phyloP scores from a whole-genome alignment of 2,888 invertebrate genomes.

The Diadegma fenestrale region DNA sequence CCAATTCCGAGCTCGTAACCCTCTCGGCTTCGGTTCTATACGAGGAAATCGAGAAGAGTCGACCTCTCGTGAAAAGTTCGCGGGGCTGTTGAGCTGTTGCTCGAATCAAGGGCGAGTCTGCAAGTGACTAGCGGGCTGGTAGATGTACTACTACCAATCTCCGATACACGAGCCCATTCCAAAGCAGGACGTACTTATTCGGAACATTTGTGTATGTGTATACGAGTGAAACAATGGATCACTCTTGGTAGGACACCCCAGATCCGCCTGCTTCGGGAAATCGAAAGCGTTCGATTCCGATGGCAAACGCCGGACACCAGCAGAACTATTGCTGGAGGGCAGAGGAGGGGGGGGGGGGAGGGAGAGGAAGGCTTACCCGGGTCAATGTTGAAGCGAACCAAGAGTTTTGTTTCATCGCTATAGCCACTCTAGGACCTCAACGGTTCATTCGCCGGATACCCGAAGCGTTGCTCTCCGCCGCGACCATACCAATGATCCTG shows the following conservation, averaged over 20 bases:
- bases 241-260: constrained; percentile 73
- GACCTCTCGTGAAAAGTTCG: constrained; percentile 61
- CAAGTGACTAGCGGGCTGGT: constrained; percentile 49
- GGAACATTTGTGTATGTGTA: constrained; percentile 8
- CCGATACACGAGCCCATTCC: constrained; percentile 16
- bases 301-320: constrained; percentile 58
- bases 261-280: constrained; percentile 72
- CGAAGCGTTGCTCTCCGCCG: constrained; percentile 50
- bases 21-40: constrained; percentile 16
- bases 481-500: constrained; percentile 52
- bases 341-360: constrained; percentile 76
- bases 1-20: constrained; percentile 31
- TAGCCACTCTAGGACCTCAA: constrained; percentile 50
- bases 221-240: constrained; percentile 73
- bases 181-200: neutral
- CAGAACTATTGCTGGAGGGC: constrained; percentile 35
- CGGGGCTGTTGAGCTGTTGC: constrained; percentile 35
- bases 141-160: constrained; percentile 51
- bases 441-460: constrained; percentile 64
- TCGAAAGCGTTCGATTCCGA: constrained; percentile 74
- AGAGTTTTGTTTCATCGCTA: constrained; percentile 48
- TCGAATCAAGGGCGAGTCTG: constrained; percentile 54
- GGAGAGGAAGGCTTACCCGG: constrained; percentile 75
- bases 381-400: constrained; percentile 60
- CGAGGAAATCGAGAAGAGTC: neutral